Percentiles rank a stretch among this genome's conserved stretches.
phyloP scores from a whole-genome alignment of 2,888 invertebrate genomes.

The Plagodis dolabraria region DNA sequence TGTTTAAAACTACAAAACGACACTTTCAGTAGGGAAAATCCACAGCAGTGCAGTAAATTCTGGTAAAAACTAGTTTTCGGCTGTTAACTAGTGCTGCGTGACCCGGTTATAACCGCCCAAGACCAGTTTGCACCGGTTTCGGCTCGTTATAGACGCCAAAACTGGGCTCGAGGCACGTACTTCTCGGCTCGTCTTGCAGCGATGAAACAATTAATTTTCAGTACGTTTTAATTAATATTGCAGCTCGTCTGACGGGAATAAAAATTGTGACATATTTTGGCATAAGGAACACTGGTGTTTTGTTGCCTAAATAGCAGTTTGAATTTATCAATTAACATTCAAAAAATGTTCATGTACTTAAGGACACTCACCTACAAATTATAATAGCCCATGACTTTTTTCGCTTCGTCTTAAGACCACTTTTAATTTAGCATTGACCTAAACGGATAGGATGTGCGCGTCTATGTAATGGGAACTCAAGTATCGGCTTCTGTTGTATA shows the following conservation, averaged over 20 bases:
- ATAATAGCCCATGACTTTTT: too few relatives aligned
- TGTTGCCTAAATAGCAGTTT: too few relatives aligned
- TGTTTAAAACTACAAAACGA: conserved; percentile 17
- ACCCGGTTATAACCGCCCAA: conserved; percentile 44
- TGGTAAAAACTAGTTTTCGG: conserved; percentile 47
- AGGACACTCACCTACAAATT: too few relatives aligned
- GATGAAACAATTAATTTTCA: conserved; percentile 46
- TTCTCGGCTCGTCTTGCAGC: conserved; percentile 44
- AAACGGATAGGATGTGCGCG: too few relatives aligned
- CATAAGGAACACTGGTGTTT: too few relatives aligned
- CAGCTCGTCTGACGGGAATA: conserved; percentile 6
- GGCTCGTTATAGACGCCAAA: conserved; percentile 49
- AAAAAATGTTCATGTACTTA: too few relatives aligned
- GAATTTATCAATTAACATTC: too few relatives aligned
- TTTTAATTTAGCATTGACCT: too few relatives aligned
- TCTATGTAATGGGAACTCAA: too few relatives aligned
- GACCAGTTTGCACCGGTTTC: conserved; percentile 41
- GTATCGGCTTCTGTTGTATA: too few relatives aligned
- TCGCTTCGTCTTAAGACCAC: too few relatives aligned
- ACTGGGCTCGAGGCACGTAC: conserved; percentile 50
- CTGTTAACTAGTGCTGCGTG: conserved; percentile 47
- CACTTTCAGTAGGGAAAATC: conserved; percentile 26
- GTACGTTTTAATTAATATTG: conserved; percentile 25
- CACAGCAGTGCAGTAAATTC: conserved; percentile 36
- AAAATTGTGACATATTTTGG: conserved; percentile 9